Conservation (phyloP, 2,797 vertebrate species). For the Oreortyx pictus region DNA sequence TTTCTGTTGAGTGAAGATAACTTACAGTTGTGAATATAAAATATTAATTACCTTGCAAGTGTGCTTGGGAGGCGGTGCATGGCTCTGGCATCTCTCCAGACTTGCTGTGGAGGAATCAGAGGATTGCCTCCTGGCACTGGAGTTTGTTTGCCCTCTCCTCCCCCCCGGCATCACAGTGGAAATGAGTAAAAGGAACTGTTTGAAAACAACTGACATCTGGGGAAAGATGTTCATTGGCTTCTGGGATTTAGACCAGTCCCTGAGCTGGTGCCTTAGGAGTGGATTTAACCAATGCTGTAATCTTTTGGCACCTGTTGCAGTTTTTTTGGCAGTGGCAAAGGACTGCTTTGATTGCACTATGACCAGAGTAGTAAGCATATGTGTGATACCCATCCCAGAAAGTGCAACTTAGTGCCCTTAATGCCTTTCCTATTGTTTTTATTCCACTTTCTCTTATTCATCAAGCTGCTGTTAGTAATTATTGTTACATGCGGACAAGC, state of each 20-base stretch:
- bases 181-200: conserved; percentile 1
- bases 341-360: conserved; percentile 41
- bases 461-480: not conserved
- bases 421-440: not conserved
- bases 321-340: conserved; percentile 62
- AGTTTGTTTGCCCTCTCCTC: not conserved
- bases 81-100: conserved; percentile 33
- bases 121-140: not conserved
- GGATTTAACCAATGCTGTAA: conserved; percentile 41
- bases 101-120: not conserved
- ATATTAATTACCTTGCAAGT: conserved; percentile 62
- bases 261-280: conserved; percentile 27
- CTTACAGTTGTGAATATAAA: conserved; percentile 51
- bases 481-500: not conserved
- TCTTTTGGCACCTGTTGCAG: conserved; percentile 60
- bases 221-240: conserved; percentile 30
- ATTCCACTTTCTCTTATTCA: not conserved
- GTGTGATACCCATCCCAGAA: conserved; percentile 17
- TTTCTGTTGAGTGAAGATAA: conserved; percentile 33
- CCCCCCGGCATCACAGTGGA: not conserved
- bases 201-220: conserved; percentile 6
- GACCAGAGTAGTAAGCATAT: not conserved
- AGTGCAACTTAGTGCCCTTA: not conserved
- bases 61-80: not conserved
- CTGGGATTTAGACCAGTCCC: conserved; percentile 28